Conservation (phyloP, 2,888 invertebrate species). For the Notocelia uddmanniana region DNA sequence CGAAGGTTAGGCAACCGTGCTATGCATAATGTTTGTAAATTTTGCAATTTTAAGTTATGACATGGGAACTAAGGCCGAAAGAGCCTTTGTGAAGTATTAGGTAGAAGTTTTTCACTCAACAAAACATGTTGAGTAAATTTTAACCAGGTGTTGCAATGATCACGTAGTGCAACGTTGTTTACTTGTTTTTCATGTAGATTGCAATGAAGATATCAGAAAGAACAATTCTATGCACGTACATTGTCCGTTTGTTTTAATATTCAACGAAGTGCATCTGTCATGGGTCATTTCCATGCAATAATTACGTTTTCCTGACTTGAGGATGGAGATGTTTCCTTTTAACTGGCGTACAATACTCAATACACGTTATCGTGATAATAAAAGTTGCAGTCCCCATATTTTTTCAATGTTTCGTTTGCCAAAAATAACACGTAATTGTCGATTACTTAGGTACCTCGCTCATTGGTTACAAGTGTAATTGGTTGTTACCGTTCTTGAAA, state of each 20-base stretch:
- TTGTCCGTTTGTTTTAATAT: background rate
- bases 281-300: background rate
- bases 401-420: too few relatives aligned
- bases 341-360: too few relatives aligned
- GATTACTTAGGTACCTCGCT: too few relatives aligned
- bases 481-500: too few relatives aligned
- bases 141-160: slow-evolving; percentile 25
- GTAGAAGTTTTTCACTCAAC: slow-evolving; percentile 30
- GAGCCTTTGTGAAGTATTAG: slow-evolving; percentile 20
- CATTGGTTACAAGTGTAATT: too few relatives aligned
- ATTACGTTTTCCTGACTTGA: too few relatives aligned
- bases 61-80: slow-evolving; percentile 29
- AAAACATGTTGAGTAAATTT: slow-evolving; percentile 13
- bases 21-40: slow-evolving; percentile 23
- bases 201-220: slow-evolving; percentile 5
- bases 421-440: too few relatives aligned
- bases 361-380: too few relatives aligned
- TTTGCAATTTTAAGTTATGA: slow-evolving; percentile 18
- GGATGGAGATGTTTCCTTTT: too few relatives aligned
- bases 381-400: too few relatives aligned
- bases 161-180: slow-evolving; percentile 7
- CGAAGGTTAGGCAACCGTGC: slow-evolving; percentile 1
- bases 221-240: background rate
- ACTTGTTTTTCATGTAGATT: slow-evolving; percentile 8
- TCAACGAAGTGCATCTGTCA: background rate